Evolutionary conservation across 2,113 vertebrate genomes (phyloP).

Genomic region (Brachionichthys hirsutus): DNA sequence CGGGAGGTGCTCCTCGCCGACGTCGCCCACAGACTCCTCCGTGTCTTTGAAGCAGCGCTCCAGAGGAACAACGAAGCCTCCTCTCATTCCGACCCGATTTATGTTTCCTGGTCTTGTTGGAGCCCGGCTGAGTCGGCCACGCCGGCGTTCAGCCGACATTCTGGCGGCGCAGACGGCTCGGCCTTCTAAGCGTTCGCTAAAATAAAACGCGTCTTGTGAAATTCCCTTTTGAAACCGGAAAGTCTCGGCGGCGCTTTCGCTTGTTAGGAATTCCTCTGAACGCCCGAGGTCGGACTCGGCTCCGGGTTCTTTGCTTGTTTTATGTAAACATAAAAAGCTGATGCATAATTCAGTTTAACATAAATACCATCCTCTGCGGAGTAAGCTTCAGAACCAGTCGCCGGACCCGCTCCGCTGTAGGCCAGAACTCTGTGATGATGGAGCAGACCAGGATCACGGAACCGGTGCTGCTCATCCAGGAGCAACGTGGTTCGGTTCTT

Average conservation of each 20-base stretch:
- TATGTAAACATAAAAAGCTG: slow-evolving; percentile 36
- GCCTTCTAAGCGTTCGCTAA: slow-evolving; percentile 29
- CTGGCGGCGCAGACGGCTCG: not conserved
- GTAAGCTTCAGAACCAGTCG: slow-evolving; percentile 7
- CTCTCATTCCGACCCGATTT: too few relatives aligned
- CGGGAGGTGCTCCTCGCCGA: slow-evolving; percentile 70
- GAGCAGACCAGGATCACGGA: slow-evolving; percentile 1
- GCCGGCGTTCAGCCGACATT: slow-evolving; percentile 15
- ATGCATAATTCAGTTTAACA: slow-evolving; percentile 42
- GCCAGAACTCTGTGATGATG: slow-evolving; percentile 37
- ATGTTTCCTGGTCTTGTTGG: slow-evolving; percentile 55
- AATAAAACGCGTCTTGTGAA: slow-evolving; percentile 49
- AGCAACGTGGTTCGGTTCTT: too few relatives aligned
- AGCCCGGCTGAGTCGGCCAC: slow-evolving; percentile 29
- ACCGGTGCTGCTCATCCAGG: too few relatives aligned
- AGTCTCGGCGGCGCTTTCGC: slow-evolving; percentile 22
- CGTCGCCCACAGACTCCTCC: slow-evolving; percentile 62
- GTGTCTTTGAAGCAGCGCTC: slow-evolving; percentile 56
- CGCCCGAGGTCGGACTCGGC: slow-evolving; percentile 29
- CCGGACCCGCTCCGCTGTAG: too few relatives aligned
- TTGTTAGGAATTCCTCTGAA: slow-evolving; percentile 62
- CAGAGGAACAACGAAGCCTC: slow-evolving; percentile 56
- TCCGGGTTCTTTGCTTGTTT: slow-evolving; percentile 36
- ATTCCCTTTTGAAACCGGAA: slow-evolving; percentile 34
- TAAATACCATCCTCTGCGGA: not conserved